Conservation (phyloP, 2,113 vertebrate species). For the Anolis carolinensis region DNA sequence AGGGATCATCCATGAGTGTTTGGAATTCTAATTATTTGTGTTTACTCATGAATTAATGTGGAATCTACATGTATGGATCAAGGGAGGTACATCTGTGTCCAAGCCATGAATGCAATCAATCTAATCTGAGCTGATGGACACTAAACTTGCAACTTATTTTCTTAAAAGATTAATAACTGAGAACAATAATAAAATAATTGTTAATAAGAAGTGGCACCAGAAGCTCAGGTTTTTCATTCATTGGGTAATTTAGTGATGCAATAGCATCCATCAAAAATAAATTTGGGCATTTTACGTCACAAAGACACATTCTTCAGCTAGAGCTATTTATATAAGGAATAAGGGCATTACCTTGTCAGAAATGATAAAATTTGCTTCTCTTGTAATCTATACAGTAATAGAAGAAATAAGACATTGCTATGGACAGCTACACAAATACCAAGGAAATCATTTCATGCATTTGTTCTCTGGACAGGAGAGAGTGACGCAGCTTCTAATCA, state of each 20-base stretch:
- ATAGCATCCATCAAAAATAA: not conserved
- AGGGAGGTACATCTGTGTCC: no score
- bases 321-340: not conserved
- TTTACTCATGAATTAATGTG: no score
- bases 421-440: not conserved
- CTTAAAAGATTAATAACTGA: no score
- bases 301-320: not conserved
- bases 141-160: no score
- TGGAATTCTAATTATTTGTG: no score
- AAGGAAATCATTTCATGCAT: conserved; percentile 30
- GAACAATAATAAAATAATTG: not conserved
- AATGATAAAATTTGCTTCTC: conserved; percentile 27
- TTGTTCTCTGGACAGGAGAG: conserved; percentile 10
- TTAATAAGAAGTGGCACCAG: not conserved
- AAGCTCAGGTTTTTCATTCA: not conserved
- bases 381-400: not conserved
- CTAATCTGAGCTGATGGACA: no score
- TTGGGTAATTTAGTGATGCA: not conserved
- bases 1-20: no score
- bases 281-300: not conserved
- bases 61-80: no score
- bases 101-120: no score
- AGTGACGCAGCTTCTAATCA: not conserved
- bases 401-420: not conserved
- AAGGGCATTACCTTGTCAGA: conserved; percentile 32